Conservation (phyloP, 2,888 invertebrate species). For the Drosophila testacea region DNA sequence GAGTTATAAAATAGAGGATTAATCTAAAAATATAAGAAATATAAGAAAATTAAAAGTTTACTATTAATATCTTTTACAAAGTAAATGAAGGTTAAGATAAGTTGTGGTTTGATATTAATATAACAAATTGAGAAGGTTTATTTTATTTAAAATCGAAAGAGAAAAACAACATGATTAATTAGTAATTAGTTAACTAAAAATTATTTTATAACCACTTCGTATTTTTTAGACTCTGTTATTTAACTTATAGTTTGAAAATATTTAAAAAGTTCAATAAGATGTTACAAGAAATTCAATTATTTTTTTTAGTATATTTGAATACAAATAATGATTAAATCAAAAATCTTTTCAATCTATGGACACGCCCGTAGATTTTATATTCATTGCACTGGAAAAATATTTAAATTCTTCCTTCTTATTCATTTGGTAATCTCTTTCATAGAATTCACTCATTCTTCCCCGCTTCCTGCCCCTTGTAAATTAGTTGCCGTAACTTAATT, state of each 20-base stretch:
- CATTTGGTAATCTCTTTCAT: not conserved
- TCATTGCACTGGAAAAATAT: not conserved
- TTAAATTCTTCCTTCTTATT: not conserved
- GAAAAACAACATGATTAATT: not conserved
- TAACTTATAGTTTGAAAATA: too few relatives aligned
- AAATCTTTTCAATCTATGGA: not conserved
- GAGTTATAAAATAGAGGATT: too few relatives aligned
- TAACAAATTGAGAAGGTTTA: not conserved
- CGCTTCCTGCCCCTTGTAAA: slow-evolving; percentile 5
- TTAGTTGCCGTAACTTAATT: slow-evolving; percentile 70
- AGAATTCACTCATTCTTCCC: not conserved
- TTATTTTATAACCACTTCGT: too few relatives aligned
- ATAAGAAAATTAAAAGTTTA: not conserved
- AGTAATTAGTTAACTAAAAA: too few relatives aligned
- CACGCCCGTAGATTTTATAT: not conserved
- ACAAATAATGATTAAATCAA: not conserved
- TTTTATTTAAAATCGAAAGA: not conserved
- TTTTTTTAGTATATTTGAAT: too few relatives aligned
- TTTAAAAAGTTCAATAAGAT: too few relatives aligned
- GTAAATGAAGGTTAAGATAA: not conserved
- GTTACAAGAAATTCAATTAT: not conserved
- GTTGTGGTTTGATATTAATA: not conserved
- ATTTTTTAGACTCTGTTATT: too few relatives aligned
- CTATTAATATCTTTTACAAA: not conserved
- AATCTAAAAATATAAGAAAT: too few relatives aligned